These are phyloP conservation scores for Antechinus flavipes DNA, from an alignment of 2,113 vertebrate species.

Conservation along the genomic window DNA sequence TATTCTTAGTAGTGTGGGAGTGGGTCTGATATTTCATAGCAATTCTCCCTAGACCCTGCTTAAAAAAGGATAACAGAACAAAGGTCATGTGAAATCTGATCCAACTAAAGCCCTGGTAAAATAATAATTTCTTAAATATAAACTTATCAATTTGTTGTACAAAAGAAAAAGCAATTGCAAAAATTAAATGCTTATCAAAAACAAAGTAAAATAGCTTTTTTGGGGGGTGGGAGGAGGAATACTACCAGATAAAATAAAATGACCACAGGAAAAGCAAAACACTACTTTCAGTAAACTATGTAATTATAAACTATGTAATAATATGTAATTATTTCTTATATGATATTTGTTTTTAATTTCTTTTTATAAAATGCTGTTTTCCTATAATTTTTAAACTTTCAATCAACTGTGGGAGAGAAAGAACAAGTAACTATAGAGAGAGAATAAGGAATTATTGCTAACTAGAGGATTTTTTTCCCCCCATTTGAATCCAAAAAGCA, in stretches of 20 bases:
- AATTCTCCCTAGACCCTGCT: conserved; percentile 30
- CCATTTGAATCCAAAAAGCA: conserved; percentile 68
- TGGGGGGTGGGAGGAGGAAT: background rate
- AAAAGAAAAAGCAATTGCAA: background rate
- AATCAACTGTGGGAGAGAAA: conserved; percentile 62
- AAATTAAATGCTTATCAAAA: background rate
- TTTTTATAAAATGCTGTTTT: conserved; percentile 66
- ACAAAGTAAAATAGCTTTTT: conserved; percentile 40
- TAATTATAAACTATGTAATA: conserved; percentile 41
- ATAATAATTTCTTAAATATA: conserved; percentile 27
- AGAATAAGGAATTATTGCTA: conserved; percentile 20
- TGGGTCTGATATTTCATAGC: conserved; percentile 54
- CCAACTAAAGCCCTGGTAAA: conserved; percentile 48
- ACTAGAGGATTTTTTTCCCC: conserved; percentile 53
- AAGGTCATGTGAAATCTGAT: conserved; percentile 50
- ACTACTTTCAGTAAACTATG: conserved; percentile 55
- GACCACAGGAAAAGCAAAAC: background rate
- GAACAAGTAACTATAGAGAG: conserved; percentile 29
- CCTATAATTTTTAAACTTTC: conserved; percentile 60
- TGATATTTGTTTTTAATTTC: conserved; percentile 65
- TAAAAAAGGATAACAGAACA: background rate
- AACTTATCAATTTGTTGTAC: background rate
- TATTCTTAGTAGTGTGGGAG: conserved; percentile 53
- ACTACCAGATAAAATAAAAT: background rate
- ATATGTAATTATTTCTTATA: conserved; percentile 41